Base-by-base conservation (phyloP, 2,888 invertebrate species). In the Spisula solida region DNA sequence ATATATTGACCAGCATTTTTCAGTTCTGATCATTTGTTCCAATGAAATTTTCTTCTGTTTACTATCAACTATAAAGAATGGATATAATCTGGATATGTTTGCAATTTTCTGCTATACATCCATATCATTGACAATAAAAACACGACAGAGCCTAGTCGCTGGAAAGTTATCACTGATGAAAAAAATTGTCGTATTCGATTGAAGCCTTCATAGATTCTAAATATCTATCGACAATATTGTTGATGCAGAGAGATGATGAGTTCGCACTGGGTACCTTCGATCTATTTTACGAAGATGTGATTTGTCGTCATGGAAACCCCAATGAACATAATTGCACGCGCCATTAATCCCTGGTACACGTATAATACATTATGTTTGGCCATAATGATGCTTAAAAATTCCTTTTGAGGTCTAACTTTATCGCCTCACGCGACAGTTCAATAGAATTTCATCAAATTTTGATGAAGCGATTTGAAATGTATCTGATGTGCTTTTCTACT, bases 301-400 rank as follows among this genome's bases (percentile, higher is more conserved):
- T 56, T 82, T 60, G 90, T 92, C 86, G 41, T 83, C 88, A 92
- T 90, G 83, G 85, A 55, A 85, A 90, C 88, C 25, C 25, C 29
- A n/a, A 84, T 85, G 85, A 86, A 86, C 82, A 89, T 88, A 78
- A 34, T 81, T 88, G 78, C 82, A 86, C 87, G 89, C 86, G 86
- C 82, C 90, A 90, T 92, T 92, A 92, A 89, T 83, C 89, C 51
- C 31, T 81, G 47, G 85, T 82, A 92, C 92, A 92, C 88, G 90
- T 88, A 89, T 89, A 86, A 89, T 89, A 92, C 92, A 92, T 92
- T 92, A 92, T 85, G 85, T 86, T 88, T 88, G 81, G 84, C 75
- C 84, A 87, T 86, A 83, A 88, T 88, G 88, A 80, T 91, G 82
- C 88, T 91, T 82, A 87, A 82, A 85, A 88, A 91, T 91, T 91